Evolutionary conservation across 30 jellyfish, hydroid and myxozoan genomes (phyloP).

Genomic region (Phacellophora camtschatica): DNA sequence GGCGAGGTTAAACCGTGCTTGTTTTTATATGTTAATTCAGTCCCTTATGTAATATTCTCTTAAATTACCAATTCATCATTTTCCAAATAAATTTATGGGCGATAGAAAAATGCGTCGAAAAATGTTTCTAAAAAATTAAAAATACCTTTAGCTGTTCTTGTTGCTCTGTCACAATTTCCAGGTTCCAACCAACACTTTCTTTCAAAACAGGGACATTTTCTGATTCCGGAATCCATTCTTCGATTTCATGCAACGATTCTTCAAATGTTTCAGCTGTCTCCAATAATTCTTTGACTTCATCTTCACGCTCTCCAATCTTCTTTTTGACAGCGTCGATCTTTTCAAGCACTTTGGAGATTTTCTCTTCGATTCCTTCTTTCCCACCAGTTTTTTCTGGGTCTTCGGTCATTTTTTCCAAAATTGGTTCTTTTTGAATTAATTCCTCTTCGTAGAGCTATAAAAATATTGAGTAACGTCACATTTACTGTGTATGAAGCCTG

Average conservation of each 20-base stretch:
- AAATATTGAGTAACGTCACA: no score
- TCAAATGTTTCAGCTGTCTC: constrained; percentile 64
- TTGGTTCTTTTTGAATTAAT: constrained; percentile 49
- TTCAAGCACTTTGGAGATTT: constrained; percentile 24
- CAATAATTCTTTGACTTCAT: constrained; percentile 35
- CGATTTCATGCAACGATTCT: constrained; percentile 52
- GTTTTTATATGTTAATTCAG: no score
- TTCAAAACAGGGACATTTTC: constrained; percentile 35
- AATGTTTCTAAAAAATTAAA: no score
- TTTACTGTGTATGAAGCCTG: no score
- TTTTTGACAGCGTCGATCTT: constrained; percentile 28
- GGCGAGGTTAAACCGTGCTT: no score
- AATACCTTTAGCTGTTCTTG: constrained; percentile 73
- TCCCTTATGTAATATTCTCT: no score
- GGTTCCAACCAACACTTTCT: constrained; percentile 58
- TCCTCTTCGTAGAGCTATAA: no score
- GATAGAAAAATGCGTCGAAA: no score
- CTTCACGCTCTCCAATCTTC: constrained; percentile 54
- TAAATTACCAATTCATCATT: no score
- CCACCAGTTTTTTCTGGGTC: constrained; percentile 51
- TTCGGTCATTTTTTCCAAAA: constrained; percentile 6
- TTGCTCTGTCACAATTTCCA: constrained; percentile 56
- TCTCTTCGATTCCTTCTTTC: constrained; percentile 67
- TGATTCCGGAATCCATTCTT: constrained; percentile 85
- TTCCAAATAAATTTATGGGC: no score